phyloP scores from a whole-genome alignment of 2,888 invertebrate genomes.

The Lutraria lutraria region DNA sequence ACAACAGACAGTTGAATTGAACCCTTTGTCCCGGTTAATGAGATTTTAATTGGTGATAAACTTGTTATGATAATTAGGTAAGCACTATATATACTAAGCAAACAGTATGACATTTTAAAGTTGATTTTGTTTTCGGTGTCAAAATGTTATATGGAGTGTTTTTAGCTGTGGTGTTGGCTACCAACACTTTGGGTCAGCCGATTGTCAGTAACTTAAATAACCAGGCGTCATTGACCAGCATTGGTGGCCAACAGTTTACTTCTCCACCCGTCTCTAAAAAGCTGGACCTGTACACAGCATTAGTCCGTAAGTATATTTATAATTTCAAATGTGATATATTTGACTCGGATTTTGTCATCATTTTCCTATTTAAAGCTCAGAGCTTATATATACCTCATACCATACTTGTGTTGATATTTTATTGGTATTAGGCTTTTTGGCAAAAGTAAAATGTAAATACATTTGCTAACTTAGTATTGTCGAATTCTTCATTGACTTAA shows the following conservation, averaged over 20 bases:
- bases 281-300: background rate
- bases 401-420: no score
- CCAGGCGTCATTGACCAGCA: background rate
- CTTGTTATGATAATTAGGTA: constrained; percentile 1
- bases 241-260: background rate
- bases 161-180: background rate
- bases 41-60: background rate
- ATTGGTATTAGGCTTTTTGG: no score
- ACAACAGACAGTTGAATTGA: background rate
- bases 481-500: no score
- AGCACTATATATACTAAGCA: background rate
- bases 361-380: no score
- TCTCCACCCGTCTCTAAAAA: background rate
- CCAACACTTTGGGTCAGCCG: background rate
- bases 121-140: background rate
- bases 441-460: no score
- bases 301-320: constrained; percentile 14
- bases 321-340: background rate
- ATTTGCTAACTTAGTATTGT: no score
- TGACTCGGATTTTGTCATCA: no score
- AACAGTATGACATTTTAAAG: background rate
- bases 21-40: background rate
- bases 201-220: background rate
- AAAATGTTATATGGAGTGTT: background rate
- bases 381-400: no score